Percentiles rank a stretch among this genome's conserved stretches.
Evolutionary conservation across 2,113 vertebrate genomes (phyloP).

Genomic region (Nycticebus coucang): DNA sequence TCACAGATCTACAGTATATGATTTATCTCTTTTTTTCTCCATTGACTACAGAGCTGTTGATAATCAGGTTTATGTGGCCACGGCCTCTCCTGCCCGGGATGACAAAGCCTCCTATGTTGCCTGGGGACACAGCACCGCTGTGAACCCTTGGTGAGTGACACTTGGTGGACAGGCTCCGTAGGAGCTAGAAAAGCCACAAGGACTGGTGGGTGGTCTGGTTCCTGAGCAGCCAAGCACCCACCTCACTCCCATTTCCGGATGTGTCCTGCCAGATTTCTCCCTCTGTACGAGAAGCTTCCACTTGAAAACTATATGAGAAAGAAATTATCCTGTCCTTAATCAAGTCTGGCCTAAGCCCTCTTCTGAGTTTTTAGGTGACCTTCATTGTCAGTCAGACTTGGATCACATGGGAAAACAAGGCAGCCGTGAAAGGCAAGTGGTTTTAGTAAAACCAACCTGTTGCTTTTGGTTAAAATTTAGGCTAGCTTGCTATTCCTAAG

Average conservation of each 20-base stretch:
- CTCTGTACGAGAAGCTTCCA: not conserved
- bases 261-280: fast-evolving
- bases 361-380: not conserved
- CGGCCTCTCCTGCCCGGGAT: constrained; percentile 95
- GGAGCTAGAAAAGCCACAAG: not conserved
- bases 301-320: not conserved
- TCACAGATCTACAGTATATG: not conserved
- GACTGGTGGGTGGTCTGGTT: not conserved
- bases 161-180: not conserved
- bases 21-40: constrained; percentile 3
- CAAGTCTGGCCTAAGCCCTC: not conserved
- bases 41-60: constrained; percentile 90
- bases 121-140: constrained; percentile 97
- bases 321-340: not conserved
- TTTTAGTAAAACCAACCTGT: not conserved
- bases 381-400: not conserved
- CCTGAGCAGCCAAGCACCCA: not conserved
- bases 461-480: constrained; percentile 52
- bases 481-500: not conserved
- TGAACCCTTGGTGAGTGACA: constrained; percentile 93
- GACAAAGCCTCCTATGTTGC: constrained; percentile 93
- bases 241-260: fast-evolving
- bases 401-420: not conserved
- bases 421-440: not conserved
- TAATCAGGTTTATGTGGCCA: constrained; percentile 95